Conservation (phyloP, 2,113 vertebrate species). For the Gopherus flavomarginatus region DNA sequence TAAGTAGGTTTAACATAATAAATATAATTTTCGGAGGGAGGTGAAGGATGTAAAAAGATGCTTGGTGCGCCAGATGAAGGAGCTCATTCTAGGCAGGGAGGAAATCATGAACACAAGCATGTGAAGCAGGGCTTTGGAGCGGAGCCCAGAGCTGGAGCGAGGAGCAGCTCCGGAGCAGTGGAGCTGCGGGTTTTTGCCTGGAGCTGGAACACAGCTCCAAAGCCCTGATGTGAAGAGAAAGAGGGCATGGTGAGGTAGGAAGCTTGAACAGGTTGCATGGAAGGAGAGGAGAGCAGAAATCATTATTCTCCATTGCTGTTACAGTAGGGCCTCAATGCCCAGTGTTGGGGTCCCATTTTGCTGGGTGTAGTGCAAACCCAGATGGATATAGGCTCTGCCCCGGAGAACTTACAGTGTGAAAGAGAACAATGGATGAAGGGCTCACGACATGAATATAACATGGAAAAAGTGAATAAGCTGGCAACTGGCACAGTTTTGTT, state of each 20-base stretch:
- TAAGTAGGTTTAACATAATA: fast-evolving
- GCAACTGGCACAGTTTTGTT: background rate
- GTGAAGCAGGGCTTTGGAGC: background rate
- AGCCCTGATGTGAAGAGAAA: background rate
- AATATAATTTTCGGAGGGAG: background rate
- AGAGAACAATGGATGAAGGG: fast-evolving
- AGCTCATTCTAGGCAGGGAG: background rate
- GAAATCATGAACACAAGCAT: background rate
- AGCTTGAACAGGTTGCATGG: fast-evolving
- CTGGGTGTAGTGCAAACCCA: background rate
- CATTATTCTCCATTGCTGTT: background rate
- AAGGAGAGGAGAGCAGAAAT: background rate
- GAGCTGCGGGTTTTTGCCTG: too few relatives aligned
- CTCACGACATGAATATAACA: background rate
- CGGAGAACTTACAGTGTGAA: fast-evolving
- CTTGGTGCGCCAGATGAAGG: background rate
- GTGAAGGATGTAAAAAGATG: background rate
- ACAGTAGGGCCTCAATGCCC: background rate
- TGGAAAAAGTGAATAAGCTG: background rate
- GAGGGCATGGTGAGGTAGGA: background rate
- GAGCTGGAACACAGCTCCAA: too few relatives aligned
- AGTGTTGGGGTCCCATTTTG: background rate
- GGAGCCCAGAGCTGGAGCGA: too few relatives aligned
- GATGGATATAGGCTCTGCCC: background rate
- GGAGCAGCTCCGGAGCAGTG: too few relatives aligned